A percentile compares a stretch with the other conserved stretches of the same genome.
phyloP scores from a whole-genome alignment of 1,140 invertebrate species.

The Diabrotica undecimpunctata region DNA sequence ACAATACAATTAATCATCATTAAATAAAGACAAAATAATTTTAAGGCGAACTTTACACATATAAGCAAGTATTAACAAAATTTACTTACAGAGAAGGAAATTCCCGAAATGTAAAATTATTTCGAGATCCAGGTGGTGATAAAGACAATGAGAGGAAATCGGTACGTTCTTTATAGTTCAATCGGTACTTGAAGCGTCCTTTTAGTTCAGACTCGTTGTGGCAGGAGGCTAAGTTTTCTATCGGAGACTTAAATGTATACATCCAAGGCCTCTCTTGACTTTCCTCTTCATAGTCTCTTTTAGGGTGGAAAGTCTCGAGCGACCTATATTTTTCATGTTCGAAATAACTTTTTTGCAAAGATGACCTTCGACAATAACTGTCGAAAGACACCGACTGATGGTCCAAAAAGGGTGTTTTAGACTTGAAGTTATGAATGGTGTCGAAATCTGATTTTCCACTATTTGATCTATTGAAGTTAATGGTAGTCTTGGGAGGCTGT shows the following conservation, averaged over 20 bases:
- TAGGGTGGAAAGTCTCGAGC: slow-evolving; percentile 13
- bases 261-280: slow-evolving; percentile 4
- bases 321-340: slow-evolving; percentile 22
- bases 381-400: slow-evolving; percentile 22
- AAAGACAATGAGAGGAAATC: slow-evolving; percentile 32
- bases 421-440: slow-evolving; percentile 21
- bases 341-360: slow-evolving; percentile 20
- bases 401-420: slow-evolving; percentile 17
- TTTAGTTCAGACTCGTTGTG: background rate
- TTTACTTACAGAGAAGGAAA: slow-evolving; percentile 26
- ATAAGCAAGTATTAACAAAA: background rate
- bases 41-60: too few species aligned
- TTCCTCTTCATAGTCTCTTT: background rate
- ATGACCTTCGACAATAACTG: slow-evolving; percentile 23
- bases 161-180: slow-evolving; percentile 18
- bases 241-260: slow-evolving; percentile 24
- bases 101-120: slow-evolving; percentile 16
- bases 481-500: slow-evolving; percentile 21
- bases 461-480: slow-evolving; percentile 24
- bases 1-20: too few species aligned
- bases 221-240: slow-evolving; percentile 17
- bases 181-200: slow-evolving; percentile 4
- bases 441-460: slow-evolving; percentile 22
- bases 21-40: too few species aligned
- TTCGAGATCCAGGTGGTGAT: slow-evolving; percentile 24